A percentile compares a stretch with the other conserved stretches of the same genome.
Evolutionary conservation across 1,140 invertebrate species (phyloP).

Genomic region (Trinorchestia longiramus): DNA sequence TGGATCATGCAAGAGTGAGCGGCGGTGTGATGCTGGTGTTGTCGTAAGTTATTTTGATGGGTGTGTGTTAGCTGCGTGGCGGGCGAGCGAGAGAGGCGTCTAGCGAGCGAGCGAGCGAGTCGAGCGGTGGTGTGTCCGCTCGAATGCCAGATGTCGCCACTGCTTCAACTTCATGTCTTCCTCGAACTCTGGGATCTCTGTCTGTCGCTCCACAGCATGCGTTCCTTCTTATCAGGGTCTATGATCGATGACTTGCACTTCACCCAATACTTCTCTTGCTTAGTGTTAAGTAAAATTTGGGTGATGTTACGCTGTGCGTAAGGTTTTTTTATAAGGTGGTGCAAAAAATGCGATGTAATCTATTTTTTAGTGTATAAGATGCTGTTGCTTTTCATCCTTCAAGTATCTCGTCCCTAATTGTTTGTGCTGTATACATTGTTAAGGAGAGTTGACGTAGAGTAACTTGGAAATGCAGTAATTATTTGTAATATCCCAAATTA

Average conservation of each 20-base stretch:
- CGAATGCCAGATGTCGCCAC: conserved; percentile 30
- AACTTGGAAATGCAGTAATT: too few relatives aligned
- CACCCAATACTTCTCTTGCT: background rate
- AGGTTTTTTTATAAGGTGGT: too few relatives aligned
- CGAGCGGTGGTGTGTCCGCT: background rate
- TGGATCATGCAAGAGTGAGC: background rate
- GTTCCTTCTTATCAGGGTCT: background rate
- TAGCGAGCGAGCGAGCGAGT: background rate
- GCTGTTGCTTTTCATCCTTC: too few relatives aligned
- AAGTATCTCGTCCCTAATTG: too few relatives aligned
- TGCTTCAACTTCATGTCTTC: background rate
- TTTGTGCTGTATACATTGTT: too few relatives aligned
- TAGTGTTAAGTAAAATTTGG: background rate
- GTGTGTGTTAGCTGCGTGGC: conserved; percentile 46
- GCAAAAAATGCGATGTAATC: too few relatives aligned
- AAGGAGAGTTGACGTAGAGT: too few relatives aligned
- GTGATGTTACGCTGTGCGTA: too few relatives aligned
- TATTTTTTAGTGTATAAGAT: too few relatives aligned
- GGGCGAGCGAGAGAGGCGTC: background rate
- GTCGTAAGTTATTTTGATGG: conserved; percentile 54
- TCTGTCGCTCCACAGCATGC: background rate
- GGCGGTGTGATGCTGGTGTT: background rate
- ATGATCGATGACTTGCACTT: background rate
- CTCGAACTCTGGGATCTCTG: background rate
- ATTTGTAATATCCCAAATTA: too few relatives aligned